Percentiles rank a stretch among this genome's conserved stretches.
Conservation (phyloP, 2,113 vertebrate species). For the Collichthys lucidus region DNA sequence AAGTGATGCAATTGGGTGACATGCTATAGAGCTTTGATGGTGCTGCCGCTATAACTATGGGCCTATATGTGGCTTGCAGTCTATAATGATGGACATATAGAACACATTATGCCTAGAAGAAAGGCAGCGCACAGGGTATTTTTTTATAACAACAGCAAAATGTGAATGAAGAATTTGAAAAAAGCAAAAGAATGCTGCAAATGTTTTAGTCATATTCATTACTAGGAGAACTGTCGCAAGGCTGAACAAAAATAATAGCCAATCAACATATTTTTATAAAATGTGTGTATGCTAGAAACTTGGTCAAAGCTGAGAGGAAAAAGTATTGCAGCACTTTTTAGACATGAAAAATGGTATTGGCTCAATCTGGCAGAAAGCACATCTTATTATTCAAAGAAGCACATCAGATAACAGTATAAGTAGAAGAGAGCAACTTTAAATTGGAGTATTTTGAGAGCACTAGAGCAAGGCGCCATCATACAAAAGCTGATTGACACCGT, state of each 20-base stretch:
- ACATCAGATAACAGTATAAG: not conserved
- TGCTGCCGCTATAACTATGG: constrained; percentile 8
- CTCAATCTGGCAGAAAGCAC: not conserved
- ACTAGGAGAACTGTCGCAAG: not conserved
- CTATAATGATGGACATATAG: constrained; percentile 19
- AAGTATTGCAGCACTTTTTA: not conserved
- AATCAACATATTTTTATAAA: not conserved
- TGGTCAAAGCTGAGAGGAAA: not conserved
- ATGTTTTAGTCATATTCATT: no score
- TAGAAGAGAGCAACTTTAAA: not conserved
- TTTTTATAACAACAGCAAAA: not conserved
- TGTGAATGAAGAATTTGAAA: no score
- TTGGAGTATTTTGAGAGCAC: not conserved
- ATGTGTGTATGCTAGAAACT: not conserved
- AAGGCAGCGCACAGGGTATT: not conserved
- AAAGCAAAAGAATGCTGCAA: not conserved
- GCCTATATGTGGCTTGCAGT: not conserved
- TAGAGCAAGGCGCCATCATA: not conserved
- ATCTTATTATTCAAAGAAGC: not conserved
- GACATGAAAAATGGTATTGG: not conserved
- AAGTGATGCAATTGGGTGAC: constrained; percentile 71
- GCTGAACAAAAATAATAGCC: not conserved
- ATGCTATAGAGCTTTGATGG: constrained; percentile 48
- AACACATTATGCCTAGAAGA: not conserved
- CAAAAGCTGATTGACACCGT: constrained; percentile 12